These are phyloP conservation scores for Oryctolagus cuniculus DNA, from an alignment of 2,113 vertebrate genomes.

Conservation along the genomic window mOryCun1.1 NC_091441.1:17402501-17403000, in stretches of 20 bases:
- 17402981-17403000: neutral
- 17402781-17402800: neutral
- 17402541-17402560: too few species aligned
- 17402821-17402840: neutral
- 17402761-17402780: neutral
- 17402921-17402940: neutral
- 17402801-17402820: neutral
- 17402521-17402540: too few species aligned
- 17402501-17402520: too few species aligned
- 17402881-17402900: neutral
- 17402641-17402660: too few species aligned
- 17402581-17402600: too few species aligned
- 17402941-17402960: neutral
- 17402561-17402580: too few species aligned
- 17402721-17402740: neutral
- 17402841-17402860: slow-evolving; percentile 35
- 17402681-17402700: neutral
- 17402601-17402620: too few species aligned
- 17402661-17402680: too few species aligned
- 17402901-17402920: neutral
- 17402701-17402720: slow-evolving; percentile 32
- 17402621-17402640: too few species aligned
- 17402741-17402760: neutral
- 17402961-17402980: accelerated
- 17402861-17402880: neutral